Evolutionary conservation across 2,797 vertebrate species (phyloP), one percentile per base, ranked within the genome.

Genomic region (Hippoglossus hippoglossus): DNA sequence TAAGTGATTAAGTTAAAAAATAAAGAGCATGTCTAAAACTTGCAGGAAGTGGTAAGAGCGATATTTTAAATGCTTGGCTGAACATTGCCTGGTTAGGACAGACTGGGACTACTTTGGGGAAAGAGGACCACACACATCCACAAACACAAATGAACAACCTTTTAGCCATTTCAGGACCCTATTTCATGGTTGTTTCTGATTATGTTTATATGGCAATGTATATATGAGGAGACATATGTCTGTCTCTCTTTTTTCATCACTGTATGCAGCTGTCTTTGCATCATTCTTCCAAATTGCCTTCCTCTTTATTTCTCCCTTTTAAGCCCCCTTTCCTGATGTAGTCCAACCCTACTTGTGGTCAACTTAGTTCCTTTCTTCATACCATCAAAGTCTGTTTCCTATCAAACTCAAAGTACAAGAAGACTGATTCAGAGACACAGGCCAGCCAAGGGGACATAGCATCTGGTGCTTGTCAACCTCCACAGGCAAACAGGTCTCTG

Each of bases 11-110:
- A 50, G 41, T 50, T 62, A 74, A 65, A 1, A 26, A 8, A 25
- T 68, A 61, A 54, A 75, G 65, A 49, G 26, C 26, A 22, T 1
- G 31, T 62, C 47, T 36, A 49, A 64, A 70, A 70, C 71, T 58
- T 75, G 60, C 67, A 86, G 83, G 80, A 90, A 84, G 83, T 82
- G 82, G 77, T 62, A 68, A 84, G 52, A 71, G 67, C 59, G 63
- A 88, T 84, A 84, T 86, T 85, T 86, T 81, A 67, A 78, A 83
- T 65, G 80, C 87, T 83, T 89, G 78, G 79, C 83, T 86, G 82
- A 85, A 80, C 62, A 80, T 69, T 26, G 85, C 51, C 53, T 41
- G 77, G 84, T 84, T 78, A 55, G 80, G 80, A 83, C 68, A 65
- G 70, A 61, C 71, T 77, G 81, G 71, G 69, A 82, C 72, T 70